Base-by-base conservation (phyloP, 2,797 vertebrate genomes). In the Staurois parvus region DNA sequence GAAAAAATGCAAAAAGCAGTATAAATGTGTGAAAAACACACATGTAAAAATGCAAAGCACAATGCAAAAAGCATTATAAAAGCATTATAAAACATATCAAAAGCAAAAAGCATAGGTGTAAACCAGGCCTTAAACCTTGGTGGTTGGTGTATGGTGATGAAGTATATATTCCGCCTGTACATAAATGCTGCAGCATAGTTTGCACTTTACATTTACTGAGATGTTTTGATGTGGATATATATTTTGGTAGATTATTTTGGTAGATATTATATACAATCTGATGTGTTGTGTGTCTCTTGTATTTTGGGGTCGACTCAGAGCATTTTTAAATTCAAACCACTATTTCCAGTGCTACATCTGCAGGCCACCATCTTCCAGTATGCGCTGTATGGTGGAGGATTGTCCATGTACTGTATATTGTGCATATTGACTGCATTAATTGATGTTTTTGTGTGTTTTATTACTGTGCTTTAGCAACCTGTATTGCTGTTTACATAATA, bases 391-490 rank as follows among this genome's bases (percentile, higher is more conserved):
- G 30, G 80, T 83, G 85, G 81, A 84, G 76, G 85, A 68, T 52
- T 68, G 68, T 79, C 81, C 85, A 69, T 87, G 85, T 72, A 74
- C 77, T 79, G 48, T 56, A 87, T 87, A 84, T 79, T 79, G 45
- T 79, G 42, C 26, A 74, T 59, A 82, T 30, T 37, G 11, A 59
- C 45, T 72, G 34, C 69, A 67, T 56, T 13, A 30, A 78, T 79
- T 70, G 76, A 37, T 82, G 30, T 85, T 75, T 48, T 26, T 83
- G 40, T 73, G 40, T 59, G 52, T 68, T 78, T 74, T 79, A 40
- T 42, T 83, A 66, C 42, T 87, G 59, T 70, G 77, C 28, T 8
- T 32, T 83, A 83, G 85, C 26, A 67, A 74, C 80, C 24, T 83
- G 69, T 87, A 87, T 74, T 56, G 30, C 32, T 40, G 68, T 87